Conservation (phyloP, 2,113 vertebrate species). For the Pterocles gutturalis region DNA sequence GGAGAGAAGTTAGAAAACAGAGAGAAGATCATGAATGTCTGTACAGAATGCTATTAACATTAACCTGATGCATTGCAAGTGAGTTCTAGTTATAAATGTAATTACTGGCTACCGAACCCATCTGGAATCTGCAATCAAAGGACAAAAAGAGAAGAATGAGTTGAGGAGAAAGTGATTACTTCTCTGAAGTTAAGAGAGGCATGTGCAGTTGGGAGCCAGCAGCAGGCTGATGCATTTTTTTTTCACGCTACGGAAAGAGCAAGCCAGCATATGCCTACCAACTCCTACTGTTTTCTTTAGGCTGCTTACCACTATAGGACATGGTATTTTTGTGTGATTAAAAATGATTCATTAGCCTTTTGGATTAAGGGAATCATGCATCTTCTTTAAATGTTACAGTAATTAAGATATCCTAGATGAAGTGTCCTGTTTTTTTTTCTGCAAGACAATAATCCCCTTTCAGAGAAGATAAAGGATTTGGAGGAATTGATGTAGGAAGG, state of each 20-base stretch:
- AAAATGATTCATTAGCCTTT: constrained; percentile 70
- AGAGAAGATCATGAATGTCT: constrained; percentile 58
- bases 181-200: constrained; percentile 66
- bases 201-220: not conserved
- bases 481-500: not conserved
- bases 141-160: constrained; percentile 60
- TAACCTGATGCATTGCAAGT: constrained; percentile 75
- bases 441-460: constrained; percentile 11
- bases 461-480: constrained; percentile 7
- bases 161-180: constrained; percentile 65
- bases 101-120: constrained; percentile 80
- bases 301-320: not conserved
- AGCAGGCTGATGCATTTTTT: constrained; percentile 47
- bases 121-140: constrained; percentile 76
- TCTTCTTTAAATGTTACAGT: constrained; percentile 71
- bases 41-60: constrained; percentile 71
- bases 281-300: not conserved
- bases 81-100: constrained; percentile 76
- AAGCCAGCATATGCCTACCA: constrained; percentile 56
- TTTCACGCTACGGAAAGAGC: constrained; percentile 5
- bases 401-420: constrained; percentile 65
- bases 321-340: constrained; percentile 63
- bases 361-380: constrained; percentile 39
- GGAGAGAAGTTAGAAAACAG: constrained; percentile 61
- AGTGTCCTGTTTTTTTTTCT: not conserved